phyloP scores from a whole-genome alignment of 2,113 vertebrate species.

The Aldabrachelys gigantea region DNA sequence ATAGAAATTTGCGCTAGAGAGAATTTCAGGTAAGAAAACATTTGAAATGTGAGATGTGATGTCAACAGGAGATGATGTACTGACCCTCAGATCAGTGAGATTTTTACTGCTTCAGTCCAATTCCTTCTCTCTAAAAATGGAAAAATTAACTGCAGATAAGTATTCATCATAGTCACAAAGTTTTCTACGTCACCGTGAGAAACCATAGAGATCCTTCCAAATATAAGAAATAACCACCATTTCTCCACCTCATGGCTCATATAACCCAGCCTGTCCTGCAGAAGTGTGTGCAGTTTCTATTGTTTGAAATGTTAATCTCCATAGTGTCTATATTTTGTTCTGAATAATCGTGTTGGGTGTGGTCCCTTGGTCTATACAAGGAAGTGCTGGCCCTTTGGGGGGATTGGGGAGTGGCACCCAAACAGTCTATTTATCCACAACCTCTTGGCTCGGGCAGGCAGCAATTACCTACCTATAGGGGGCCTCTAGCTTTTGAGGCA shows the following conservation, averaged over 20 bases:
- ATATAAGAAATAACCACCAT: background rate
- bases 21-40: background rate
- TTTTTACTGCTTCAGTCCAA: background rate
- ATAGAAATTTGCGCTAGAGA: background rate
- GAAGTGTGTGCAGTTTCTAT: background rate
- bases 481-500: too few species aligned
- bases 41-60: background rate
- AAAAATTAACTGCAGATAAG: background rate
- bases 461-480: too few species aligned
- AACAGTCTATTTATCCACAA: too few species aligned
- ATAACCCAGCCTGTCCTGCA: background rate
- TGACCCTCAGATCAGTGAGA: background rate
- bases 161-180: background rate
- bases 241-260: background rate
- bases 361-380: too few species aligned
- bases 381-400: too few species aligned
- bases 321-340: background rate
- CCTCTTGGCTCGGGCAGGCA: too few species aligned
- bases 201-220: background rate
- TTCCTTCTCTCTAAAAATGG: background rate
- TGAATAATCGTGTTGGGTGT: background rate
- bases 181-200: background rate
- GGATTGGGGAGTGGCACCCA: too few species aligned
- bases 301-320: background rate
- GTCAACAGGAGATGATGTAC: accelerated